These are phyloP conservation scores for Andrena minutula DNA, from an alignment of 2,888 invertebrate species.

Conservation along the genomic window DNA sequence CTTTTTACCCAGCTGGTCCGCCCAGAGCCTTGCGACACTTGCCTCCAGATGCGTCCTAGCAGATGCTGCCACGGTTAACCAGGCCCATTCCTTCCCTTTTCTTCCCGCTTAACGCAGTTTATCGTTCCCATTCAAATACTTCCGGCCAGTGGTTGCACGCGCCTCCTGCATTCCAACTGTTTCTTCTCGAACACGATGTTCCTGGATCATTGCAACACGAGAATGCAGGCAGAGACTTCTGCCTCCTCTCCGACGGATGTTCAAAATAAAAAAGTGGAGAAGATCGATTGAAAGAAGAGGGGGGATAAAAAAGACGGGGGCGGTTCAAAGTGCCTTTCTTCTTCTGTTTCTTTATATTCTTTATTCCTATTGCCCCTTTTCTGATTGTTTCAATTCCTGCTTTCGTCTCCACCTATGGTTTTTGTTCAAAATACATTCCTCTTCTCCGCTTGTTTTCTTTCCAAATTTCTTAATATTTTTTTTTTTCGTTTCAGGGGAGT, in stretches of 20 bases:
- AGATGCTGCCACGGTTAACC: constrained; percentile 19
- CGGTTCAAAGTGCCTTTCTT: neutral
- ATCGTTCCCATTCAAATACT: constrained; percentile 3
- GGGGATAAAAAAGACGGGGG: neutral
- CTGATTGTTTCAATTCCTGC: too few species aligned
- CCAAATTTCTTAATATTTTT: too few species aligned
- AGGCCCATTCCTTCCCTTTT: constrained; percentile 10
- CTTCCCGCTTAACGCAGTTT: constrained; percentile 19
- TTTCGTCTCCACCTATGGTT: too few species aligned
- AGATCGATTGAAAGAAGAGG: neutral
- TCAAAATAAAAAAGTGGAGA: neutral
- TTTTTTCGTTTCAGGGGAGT: too few species aligned
- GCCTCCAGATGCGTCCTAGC: constrained; percentile 18
- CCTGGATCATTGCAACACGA: neutral
- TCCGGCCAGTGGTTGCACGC: neutral
- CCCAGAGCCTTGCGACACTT: constrained; percentile 3
- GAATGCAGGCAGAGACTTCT: neutral
- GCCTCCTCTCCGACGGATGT: neutral
- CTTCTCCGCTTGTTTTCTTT: too few species aligned
- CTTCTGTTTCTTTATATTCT: neutral
- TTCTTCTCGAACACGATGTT: neutral
- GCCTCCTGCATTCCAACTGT: neutral
- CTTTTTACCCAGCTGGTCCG: constrained; percentile 9
- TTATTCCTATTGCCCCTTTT: too few species aligned
- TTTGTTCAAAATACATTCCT: too few species aligned